Evolutionary conservation across 2,888 invertebrate species (phyloP).

Genomic region (Aproaerema taeniolella): DNA sequence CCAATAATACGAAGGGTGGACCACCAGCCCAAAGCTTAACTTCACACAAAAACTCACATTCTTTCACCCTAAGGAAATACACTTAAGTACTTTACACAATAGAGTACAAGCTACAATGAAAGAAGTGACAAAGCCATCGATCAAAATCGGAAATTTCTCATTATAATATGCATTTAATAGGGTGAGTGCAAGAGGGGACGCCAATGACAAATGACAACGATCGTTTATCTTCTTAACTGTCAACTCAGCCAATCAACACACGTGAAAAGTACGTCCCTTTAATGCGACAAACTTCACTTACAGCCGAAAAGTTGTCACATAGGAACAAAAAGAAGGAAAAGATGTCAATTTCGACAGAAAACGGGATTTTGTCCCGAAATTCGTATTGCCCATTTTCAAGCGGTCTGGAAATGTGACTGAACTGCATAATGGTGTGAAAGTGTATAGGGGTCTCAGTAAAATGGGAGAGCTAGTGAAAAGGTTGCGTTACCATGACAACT

Average conservation of each 20-base stretch:
- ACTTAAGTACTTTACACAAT: no score
- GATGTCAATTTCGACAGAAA: conserved; percentile 17
- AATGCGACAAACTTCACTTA: conserved; percentile 22
- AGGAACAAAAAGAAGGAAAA: not conserved
- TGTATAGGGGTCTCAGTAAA: conserved; percentile 28
- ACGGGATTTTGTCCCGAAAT: conserved; percentile 26
- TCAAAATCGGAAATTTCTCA: conserved; percentile 48
- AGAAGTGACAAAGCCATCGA: conserved; percentile 14
- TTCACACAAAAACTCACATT: no score
- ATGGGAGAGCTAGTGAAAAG: conserved; percentile 30
- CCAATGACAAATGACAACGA: conserved; percentile 68
- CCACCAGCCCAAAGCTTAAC: no score
- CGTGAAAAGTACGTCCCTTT: conserved; percentile 51
- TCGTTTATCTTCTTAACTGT: conserved; percentile 74
- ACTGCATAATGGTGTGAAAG: conserved; percentile 24
- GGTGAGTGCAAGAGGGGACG: conserved; percentile 54
- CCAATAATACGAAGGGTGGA: no score
- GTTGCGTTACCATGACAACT: conserved; percentile 37
- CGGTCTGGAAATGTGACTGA: conserved; percentile 37
- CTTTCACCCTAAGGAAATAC: no score
- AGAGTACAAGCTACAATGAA: conserved; percentile 7
- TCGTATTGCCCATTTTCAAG: conserved; percentile 31
- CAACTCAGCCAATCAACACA: conserved; percentile 68
- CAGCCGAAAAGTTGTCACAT: not conserved
- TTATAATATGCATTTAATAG: conserved; percentile 67